Conservation (phyloP, 2,113 vertebrate genomes). For the Strix uralensis region DNA sequence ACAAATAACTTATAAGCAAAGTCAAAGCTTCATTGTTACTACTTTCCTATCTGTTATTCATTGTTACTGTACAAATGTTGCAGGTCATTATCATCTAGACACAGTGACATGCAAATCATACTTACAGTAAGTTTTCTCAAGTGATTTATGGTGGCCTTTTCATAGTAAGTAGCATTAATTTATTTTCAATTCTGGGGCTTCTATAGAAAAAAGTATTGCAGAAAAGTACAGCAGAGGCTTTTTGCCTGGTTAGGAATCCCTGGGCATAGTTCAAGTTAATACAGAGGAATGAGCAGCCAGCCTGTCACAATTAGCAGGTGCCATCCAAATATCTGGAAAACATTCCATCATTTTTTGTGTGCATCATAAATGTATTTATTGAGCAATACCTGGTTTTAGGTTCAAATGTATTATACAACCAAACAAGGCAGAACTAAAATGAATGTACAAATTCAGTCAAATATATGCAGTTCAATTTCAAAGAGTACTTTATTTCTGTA, state of each 20-base stretch:
- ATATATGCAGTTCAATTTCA: constrained; percentile 28
- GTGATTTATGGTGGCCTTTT: neutral
- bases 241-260: neutral
- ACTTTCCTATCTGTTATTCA: neutral
- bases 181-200: neutral
- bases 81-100: neutral
- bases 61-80: neutral
- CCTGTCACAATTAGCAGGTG: constrained; percentile 8
- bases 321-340: neutral
- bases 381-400: neutral
- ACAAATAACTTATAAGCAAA: neutral
- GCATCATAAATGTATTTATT: neutral
- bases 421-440: neutral
- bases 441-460: neutral
- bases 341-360: neutral
- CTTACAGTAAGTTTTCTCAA: neutral
- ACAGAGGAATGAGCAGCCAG: neutral
- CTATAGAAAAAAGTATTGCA: neutral
- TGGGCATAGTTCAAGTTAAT: neutral
- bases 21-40: neutral
- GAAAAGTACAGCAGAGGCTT: neutral
- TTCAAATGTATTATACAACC: neutral
- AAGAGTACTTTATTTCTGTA: neutral
- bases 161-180: neutral
- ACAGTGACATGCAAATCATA: neutral